Conservation (phyloP, 2,888 invertebrate genomes). For the Anticlea derivata region DNA sequence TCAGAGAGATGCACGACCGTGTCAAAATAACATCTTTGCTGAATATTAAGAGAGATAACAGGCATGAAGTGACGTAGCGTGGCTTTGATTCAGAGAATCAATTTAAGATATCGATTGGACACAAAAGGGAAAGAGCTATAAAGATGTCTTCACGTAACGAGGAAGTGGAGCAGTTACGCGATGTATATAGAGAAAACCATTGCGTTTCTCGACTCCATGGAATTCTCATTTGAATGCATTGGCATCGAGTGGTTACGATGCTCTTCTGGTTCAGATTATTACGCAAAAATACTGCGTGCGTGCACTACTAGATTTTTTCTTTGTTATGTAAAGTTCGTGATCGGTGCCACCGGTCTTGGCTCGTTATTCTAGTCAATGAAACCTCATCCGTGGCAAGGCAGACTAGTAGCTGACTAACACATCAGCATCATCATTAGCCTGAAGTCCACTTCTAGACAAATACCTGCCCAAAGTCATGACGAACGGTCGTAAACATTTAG, state of each 20-base stretch:
- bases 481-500: too few species aligned
- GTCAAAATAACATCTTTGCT: constrained; percentile 1
- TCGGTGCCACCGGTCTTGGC: constrained; percentile 17
- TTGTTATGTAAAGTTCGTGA: constrained; percentile 29
- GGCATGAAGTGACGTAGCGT: neutral
- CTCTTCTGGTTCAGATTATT: constrained; percentile 30
- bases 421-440: too few species aligned
- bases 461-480: too few species aligned
- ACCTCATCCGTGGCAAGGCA: neutral
- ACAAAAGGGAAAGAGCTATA: constrained; percentile 20
- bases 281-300: constrained; percentile 40
- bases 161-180: constrained; percentile 30
- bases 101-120: constrained; percentile 11
- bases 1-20: constrained; percentile 4
- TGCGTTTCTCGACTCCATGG: constrained; percentile 29
- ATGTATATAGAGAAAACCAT: constrained; percentile 30
- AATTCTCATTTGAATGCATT: constrained; percentile 30
- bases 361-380: constrained; percentile 6
- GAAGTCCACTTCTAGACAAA: too few species aligned
- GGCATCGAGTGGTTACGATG: constrained; percentile 24
- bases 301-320: constrained; percentile 32
- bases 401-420: neutral
- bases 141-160: constrained; percentile 29
- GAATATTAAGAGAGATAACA: constrained; percentile 8
- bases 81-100: constrained; percentile 12